Evolutionary conservation across 2,113 vertebrate species (phyloP).

Genomic region (Cyanoramphus novaezelandiae): DNA sequence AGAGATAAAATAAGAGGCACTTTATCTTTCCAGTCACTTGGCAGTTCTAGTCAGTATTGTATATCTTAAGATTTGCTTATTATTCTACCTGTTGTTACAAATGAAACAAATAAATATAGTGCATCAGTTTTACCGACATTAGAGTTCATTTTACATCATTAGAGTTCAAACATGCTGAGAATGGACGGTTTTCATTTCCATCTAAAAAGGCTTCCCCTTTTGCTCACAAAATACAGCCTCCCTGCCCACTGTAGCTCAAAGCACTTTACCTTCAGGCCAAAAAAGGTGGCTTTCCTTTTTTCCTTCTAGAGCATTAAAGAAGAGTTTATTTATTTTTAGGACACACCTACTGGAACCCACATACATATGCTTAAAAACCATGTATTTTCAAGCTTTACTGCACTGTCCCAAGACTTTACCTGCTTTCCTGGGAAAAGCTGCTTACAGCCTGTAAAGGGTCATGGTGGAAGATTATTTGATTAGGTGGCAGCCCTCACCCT

Average conservation of each 20-base stretch:
- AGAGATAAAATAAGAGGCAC: not conserved
- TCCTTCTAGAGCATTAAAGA: not conserved
- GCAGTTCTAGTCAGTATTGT: not conserved
- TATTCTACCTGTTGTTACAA: not conserved
- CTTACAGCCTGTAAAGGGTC: conserved; percentile 49
- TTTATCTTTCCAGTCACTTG: not conserved
- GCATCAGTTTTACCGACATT: not conserved
- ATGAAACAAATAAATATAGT: not conserved
- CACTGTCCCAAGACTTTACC: not conserved
- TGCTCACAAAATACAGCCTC: not conserved
- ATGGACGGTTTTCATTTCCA: not conserved
- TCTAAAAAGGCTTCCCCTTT: not conserved
- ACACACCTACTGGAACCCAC: not conserved
- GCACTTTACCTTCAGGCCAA: not conserved
- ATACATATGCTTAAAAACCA: not conserved
- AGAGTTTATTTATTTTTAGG: not conserved
- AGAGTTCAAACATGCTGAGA: not conserved
- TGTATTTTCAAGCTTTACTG: conserved; percentile 2
- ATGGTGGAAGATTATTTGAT: conserved; percentile 59
- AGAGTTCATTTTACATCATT: no score
- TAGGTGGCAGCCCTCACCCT: not conserved
- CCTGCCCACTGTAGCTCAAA: not conserved
- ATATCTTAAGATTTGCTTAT: conserved; percentile 12
- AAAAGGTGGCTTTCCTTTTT: not conserved
- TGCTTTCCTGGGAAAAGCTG: conserved; percentile 51